Conservation (phyloP, 2,888 invertebrate species). For the Cheilosia variabilis region DNA sequence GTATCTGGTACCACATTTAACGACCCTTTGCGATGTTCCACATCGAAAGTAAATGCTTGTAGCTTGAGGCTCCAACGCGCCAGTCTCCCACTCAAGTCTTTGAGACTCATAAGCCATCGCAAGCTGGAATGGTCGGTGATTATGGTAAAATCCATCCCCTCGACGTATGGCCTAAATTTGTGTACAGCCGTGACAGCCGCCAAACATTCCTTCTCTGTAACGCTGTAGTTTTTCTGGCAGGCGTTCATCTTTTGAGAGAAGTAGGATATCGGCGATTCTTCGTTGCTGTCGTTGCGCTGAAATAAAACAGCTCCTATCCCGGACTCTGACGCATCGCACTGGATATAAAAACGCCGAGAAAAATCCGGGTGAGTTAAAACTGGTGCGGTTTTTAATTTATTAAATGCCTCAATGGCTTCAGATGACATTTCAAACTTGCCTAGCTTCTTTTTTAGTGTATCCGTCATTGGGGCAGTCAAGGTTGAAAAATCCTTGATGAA, state of each 20-base stretch:
- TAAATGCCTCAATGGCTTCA: too few species aligned
- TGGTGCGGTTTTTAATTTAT: not conserved
- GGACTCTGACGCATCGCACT: constrained; percentile 54
- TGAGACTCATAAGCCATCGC: too few species aligned
- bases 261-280: not conserved
- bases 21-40: too few species aligned
- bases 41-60: not conserved
- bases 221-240: not conserved
- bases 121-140: too few species aligned
- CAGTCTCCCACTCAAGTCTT: too few species aligned
- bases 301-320: not conserved
- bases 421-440: not conserved
- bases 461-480: not conserved
- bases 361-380: constrained; percentile 61
- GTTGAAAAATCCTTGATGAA: not conserved
- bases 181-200: too few species aligned
- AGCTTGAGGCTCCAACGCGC: too few species aligned
- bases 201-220: too few species aligned
- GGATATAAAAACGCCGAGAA: not conserved
- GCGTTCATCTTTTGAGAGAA: too few species aligned
- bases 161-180: too few species aligned
- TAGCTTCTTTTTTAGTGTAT: not conserved
- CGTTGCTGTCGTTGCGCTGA: not conserved
- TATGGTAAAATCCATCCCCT: too few species aligned
- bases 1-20: too few species aligned